Conservation (phyloP, 2,888 invertebrate genomes). For the Drosophila diplacantha region DNA sequence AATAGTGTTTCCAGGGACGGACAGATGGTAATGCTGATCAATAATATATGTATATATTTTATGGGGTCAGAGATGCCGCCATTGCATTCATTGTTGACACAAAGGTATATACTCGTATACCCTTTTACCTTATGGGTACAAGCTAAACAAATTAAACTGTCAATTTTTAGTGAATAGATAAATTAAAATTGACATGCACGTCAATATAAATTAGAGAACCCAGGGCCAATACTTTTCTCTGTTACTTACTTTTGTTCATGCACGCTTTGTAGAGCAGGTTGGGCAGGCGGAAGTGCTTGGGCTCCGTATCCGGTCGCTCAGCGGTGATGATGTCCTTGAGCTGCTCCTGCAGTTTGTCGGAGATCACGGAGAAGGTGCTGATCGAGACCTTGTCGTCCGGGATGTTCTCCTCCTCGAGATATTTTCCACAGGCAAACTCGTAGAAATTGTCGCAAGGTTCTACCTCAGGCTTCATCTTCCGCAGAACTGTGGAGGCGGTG, state of each 20-base stretch:
- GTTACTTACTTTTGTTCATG: slow-evolving; percentile 77
- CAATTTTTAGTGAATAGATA: neutral
- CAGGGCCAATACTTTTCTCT: neutral
- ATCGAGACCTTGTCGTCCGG: slow-evolving; percentile 82
- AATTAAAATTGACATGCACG: neutral
- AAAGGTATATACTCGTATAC: neutral
- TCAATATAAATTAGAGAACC: neutral
- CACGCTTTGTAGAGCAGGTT: slow-evolving; percentile 78
- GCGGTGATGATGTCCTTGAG: slow-evolving; percentile 76
- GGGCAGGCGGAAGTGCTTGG: slow-evolving; percentile 77
- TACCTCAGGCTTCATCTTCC: slow-evolving; percentile 82
- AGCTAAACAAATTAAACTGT: neutral
- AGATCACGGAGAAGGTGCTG: slow-evolving; percentile 77
- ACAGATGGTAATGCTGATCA: too few species aligned
- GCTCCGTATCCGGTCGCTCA: slow-evolving; percentile 72
- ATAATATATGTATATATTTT: too few species aligned
- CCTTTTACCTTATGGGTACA: neutral
- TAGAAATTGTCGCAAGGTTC: slow-evolving; percentile 90
- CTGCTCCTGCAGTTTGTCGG: slow-evolving; percentile 78
- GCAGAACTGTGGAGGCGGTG: slow-evolving; percentile 83
- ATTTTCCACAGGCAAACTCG: slow-evolving; percentile 86
- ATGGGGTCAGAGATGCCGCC: too few species aligned
- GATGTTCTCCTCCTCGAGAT: slow-evolving; percentile 83
- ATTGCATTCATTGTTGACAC: neutral
- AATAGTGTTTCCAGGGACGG: too few species aligned